Conservation (phyloP, 2,888 invertebrate genomes). For the Phorcus lineatus region DNA sequence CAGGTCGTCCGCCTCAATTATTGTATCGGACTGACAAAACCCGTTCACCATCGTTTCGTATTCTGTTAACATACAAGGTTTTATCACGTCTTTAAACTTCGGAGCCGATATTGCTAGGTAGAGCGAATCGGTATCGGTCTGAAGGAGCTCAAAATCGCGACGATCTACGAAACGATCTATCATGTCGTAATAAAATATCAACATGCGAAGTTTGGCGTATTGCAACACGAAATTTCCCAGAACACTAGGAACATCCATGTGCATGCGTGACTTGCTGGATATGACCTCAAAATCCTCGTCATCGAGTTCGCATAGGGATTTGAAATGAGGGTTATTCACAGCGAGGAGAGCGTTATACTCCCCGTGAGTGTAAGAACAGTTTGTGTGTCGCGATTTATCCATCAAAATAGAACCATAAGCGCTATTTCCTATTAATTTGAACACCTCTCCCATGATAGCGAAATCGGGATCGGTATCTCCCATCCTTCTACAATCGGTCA, state of each 20-base stretch:
- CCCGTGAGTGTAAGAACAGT: background rate
- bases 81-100: background rate
- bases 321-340: background rate
- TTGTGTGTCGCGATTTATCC: slow-evolving; percentile 11
- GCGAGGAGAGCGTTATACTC: background rate
- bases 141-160: background rate
- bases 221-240: background rate
- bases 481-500: slow-evolving; percentile 1
- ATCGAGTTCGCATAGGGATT: background rate
- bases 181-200: background rate
- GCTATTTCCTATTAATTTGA: slow-evolving; percentile 15
- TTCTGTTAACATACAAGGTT: background rate
- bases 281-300: slow-evolving; percentile 4
- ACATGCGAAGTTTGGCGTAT: background rate
- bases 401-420: background rate
- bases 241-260: background rate
- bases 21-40: background rate
- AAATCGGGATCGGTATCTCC: slow-evolving; percentile 16
- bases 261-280: background rate
- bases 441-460: slow-evolving; percentile 11
- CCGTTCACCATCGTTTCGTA: background rate
- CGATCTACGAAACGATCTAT: background rate
- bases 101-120: background rate
- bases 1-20: background rate
- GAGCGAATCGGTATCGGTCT: background rate